These are phyloP conservation scores for Mungos mungo DNA, from an alignment of 2,113 vertebrate species.

Conservation along the genomic window DNA sequence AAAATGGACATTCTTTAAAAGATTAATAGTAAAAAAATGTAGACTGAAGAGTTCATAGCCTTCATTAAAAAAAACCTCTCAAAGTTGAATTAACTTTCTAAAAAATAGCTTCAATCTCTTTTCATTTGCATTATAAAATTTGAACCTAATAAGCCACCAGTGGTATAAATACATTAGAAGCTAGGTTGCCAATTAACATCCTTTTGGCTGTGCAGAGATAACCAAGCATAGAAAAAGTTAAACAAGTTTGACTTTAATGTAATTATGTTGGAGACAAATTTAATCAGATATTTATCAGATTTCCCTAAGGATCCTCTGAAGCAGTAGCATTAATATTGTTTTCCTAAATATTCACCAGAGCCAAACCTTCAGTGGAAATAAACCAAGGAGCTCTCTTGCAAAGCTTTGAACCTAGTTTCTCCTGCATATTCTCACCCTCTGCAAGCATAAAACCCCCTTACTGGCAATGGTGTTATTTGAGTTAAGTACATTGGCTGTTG, in stretches of 20 bases:
- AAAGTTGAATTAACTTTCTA: conserved; percentile 53
- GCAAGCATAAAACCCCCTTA: neutral
- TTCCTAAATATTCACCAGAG: conserved; percentile 64
- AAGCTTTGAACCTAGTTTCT: neutral
- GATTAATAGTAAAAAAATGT: neutral
- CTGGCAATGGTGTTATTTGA: neutral
- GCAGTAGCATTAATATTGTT: conserved; percentile 68
- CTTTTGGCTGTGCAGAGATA: conserved; percentile 71
- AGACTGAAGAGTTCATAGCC: neutral
- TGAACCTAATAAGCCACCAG: conserved; percentile 68
- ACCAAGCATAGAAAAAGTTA: conserved; percentile 78
- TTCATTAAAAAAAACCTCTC: neutral
- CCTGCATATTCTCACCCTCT: neutral
- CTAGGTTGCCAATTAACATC: conserved; percentile 76
- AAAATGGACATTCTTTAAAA: neutral
- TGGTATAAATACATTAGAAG: conserved; percentile 66
- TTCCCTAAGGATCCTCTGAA: conserved; percentile 68
- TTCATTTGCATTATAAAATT: conserved; percentile 71
- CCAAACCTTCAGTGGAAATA: conserved; percentile 32
- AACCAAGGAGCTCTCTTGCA: neutral
- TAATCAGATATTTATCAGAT: conserved; percentile 81
- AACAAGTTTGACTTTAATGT: conserved; percentile 80
- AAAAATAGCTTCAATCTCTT: conserved; percentile 50
- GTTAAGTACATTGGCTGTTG: neutral
- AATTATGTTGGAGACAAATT: conserved; percentile 78